Percentiles rank a stretch among this genome's conserved stretches.
These are phyloP conservation scores for Idaea biselata DNA, from an alignment of 2,888 invertebrate species.

Conservation along the genomic window DNA sequence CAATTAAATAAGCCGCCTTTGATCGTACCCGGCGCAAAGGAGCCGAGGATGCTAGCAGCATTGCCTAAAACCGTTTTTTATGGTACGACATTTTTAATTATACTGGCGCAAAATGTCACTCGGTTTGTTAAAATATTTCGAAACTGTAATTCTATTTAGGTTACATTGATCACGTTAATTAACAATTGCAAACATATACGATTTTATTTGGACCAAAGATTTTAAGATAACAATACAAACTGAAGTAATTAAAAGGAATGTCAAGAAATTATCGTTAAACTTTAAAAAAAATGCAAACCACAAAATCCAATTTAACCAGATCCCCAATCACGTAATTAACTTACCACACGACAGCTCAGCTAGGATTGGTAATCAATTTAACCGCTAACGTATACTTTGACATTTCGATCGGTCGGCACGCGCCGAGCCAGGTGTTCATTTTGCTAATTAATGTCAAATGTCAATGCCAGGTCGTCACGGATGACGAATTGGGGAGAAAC, in stretches of 20 bases:
- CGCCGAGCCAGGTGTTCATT: conserved; percentile 33
- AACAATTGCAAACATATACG: no score
- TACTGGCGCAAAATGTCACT: no score
- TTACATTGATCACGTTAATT: no score
- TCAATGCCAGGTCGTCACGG: conserved; percentile 26
- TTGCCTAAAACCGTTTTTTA: no score
- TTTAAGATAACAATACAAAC: background rate
- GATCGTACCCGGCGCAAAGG: no score
- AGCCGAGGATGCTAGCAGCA: no score
- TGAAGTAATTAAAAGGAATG: background rate
- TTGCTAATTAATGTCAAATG: conserved; percentile 29
- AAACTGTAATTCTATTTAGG: no score
- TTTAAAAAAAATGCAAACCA: background rate
- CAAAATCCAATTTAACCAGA: background rate
- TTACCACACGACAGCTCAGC: background rate
- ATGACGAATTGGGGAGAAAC: conserved; percentile 13
- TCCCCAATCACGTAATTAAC: background rate
- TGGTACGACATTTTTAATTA: no score
- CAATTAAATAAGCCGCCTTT: no score
- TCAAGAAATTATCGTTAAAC: background rate
- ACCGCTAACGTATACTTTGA: conserved; percentile 30
- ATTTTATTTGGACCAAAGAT: no score
- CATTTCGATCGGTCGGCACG: conserved; percentile 28
- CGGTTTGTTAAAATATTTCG: no score
- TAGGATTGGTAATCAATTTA: background rate